These are phyloP conservation scores for Alviniconcha marisindica DNA, from an alignment of 1,140 invertebrate species.

Conservation along the genomic window DNA sequence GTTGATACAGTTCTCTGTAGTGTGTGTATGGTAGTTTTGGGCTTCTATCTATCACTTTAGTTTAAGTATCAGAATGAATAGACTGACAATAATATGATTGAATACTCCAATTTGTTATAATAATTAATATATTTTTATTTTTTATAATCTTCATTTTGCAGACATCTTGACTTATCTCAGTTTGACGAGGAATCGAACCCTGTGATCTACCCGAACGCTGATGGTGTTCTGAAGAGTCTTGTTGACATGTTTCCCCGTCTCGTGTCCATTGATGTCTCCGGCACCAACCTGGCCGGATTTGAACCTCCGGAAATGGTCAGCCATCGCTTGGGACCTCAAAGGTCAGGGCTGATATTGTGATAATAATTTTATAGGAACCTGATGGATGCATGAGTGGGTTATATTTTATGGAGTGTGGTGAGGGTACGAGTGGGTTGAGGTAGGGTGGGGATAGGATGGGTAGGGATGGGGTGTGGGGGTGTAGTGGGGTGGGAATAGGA, in stretches of 20 bases:
- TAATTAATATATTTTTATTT: neutral
- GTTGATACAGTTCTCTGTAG: too few species aligned
- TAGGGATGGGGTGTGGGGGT: too few species aligned
- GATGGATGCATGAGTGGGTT: neutral
- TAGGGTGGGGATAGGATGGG: too few species aligned
- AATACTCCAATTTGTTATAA: neutral
- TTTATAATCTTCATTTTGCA: slow-evolving; percentile 72
- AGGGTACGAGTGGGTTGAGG: too few species aligned
- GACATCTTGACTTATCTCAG: slow-evolving; percentile 89
- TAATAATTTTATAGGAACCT: neutral
- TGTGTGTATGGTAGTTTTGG: neutral
- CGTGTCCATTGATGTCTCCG: slow-evolving; percentile 92
- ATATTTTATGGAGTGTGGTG: too few species aligned
- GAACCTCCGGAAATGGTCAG: slow-evolving; percentile 73
- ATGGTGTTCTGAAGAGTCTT: slow-evolving; percentile 82
- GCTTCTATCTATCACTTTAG: neutral
- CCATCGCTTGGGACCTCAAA: slow-evolving; percentile 45
- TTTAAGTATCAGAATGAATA: neutral
- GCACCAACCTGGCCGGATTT: slow-evolving; percentile 90
- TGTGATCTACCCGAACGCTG: slow-evolving; percentile 77
- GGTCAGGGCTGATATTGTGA: neutral
- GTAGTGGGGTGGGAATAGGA: too few species aligned
- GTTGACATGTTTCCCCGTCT: slow-evolving; percentile 85
- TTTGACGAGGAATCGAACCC: slow-evolving; percentile 79
- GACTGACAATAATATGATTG: neutral